These are phyloP conservation scores for Glossophaga mutica DNA, from an alignment of 2,797 vertebrate species.

Conservation along the genomic window DNA sequence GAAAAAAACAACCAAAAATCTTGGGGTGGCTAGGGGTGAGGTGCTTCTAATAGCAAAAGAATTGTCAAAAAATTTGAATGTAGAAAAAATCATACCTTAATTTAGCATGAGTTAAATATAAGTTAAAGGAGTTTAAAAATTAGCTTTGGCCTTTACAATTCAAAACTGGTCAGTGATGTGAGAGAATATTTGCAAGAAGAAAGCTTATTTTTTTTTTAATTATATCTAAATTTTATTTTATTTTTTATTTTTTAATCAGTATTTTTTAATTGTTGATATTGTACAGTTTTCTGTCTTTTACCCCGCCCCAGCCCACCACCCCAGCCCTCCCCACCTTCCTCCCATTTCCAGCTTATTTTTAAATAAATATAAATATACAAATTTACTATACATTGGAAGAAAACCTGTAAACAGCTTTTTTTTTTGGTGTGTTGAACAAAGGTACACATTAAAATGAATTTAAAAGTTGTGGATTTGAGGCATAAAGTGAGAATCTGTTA, in stretches of 20 bases:
- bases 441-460: constrained; percentile 2
- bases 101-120: background rate
- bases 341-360: constrained; percentile 19
- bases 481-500: background rate
- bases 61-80: background rate
- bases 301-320: too few species aligned
- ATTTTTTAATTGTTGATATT: too few species aligned
- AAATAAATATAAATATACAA: constrained; percentile 19
- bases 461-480: background rate
- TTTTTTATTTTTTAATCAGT: too few species aligned
- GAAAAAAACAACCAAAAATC: background rate
- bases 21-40: background rate
- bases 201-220: constrained; percentile 21
- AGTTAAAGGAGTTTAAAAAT: background rate
- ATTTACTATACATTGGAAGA: background rate
- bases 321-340: too few species aligned
- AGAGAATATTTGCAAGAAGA: background rate
- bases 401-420: background rate
- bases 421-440: background rate
- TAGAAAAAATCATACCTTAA: background rate
- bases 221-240: too few species aligned
- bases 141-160: constrained; percentile 17
- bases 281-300: too few species aligned
- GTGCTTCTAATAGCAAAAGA: background rate
- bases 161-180: background rate